Evolutionary conservation across 2,113 vertebrate genomes (phyloP), one percentile per base, ranked within the genome.

Genomic region (Passer montanus): DNA sequence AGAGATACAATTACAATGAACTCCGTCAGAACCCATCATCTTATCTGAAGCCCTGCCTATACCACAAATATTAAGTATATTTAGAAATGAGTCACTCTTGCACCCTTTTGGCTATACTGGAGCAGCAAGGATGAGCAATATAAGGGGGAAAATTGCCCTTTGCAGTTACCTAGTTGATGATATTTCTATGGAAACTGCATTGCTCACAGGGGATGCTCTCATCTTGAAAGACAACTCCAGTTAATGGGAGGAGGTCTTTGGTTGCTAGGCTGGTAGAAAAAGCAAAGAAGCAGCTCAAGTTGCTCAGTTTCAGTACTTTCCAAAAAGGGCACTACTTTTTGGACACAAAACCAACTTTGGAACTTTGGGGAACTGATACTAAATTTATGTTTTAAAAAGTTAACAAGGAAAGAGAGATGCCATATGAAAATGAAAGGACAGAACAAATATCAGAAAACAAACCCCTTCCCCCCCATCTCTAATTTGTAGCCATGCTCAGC

Each of bases 101-200:
- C 69, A 84, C 83, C 35, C 90, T 75, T 70, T 73, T 7, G 19
- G 70, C 76, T 87, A 67, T 7, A 62, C 11, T 18, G 33, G 56
- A 94, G 75, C 60, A 90, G 67, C 53, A 89, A 67, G 35, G 55
- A 76, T 43, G 53, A 93, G 72, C 92, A 89, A 88, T 3, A 0
- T 3, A 93, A 90, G 85, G 55, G 43, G 53, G 72, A 78, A 91
- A 92, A 84, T 14, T 76, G 84, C 89, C 91, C 70, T 81, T 50
- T 68, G 79, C 87, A 95, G 76, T 75, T 79, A 93, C 43, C 2
- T 11, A 90, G 60, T 62, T 76, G 43, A 62, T 66, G 55, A 6
- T 84, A 96, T 95, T 92, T 94, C 95, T 96, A 91, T 92, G 94
- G 96, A 95, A 97, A 93, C 85, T 62, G 44, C 55, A 33, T 77